Evolutionary conservation across 92 coral and sea anemone species (phyloP).

Genomic region (Ricordea florida): DNA sequence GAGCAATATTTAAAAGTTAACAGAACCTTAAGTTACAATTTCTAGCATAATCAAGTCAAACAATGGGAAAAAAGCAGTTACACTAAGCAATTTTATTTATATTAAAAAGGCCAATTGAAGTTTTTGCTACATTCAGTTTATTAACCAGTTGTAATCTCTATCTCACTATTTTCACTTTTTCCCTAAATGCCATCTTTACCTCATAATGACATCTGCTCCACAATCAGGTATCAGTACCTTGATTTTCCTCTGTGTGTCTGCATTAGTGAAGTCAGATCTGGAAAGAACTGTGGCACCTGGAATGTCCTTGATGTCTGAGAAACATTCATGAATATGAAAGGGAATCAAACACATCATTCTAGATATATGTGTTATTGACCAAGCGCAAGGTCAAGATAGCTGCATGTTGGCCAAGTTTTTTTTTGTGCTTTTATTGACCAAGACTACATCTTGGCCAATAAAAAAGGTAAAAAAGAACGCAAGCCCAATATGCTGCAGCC

Average conservation of each 20-base stretch:
- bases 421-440: too few species aligned
- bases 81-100: too few species aligned
- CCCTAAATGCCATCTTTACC: slow-evolving; percentile 28
- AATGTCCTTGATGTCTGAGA: slow-evolving; percentile 72
- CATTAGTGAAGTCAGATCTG: slow-evolving; percentile 70
- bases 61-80: too few species aligned
- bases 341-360: background rate
- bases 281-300: slow-evolving; percentile 71
- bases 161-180: background rate
- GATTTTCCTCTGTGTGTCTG: slow-evolving; percentile 56
- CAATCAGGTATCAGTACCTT: slow-evolving; percentile 43
- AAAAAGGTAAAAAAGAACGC: too few species aligned
- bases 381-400: background rate
- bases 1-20: too few species aligned
- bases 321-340: background rate
- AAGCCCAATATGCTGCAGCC: too few species aligned
- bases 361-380: background rate
- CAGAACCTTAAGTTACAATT: too few species aligned
- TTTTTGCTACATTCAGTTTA: too few species aligned
- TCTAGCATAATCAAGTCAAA: too few species aligned
- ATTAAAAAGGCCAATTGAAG: too few species aligned
- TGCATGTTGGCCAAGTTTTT: background rate
- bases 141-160: too few species aligned
- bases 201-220: slow-evolving; percentile 80
- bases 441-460: too few species aligned